Evolutionary conservation across 2,113 vertebrate genomes (phyloP), one percentile per base, ranked within the genome.

Genomic region (Eolophus roseicapilla): DNA sequence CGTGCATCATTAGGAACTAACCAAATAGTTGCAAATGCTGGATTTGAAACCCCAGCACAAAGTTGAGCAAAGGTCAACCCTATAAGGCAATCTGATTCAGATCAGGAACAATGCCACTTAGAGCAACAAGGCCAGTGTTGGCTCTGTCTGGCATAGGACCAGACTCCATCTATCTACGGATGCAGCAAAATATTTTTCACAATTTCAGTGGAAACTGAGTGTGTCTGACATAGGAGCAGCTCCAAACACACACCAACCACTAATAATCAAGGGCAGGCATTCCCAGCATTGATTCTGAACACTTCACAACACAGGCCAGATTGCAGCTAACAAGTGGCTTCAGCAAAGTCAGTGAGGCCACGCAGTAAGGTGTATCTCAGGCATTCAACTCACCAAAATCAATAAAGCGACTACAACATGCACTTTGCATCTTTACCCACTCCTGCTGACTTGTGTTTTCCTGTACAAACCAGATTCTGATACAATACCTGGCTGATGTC

Each of bases 401-500:
- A 68, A 63, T 82, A 91, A 91, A 70, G 12, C 29, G 4, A 69
- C n/a, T 43, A 62, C 0, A 0, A 53, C 11, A 11, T 39, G 59
- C 21, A 55, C 12, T 63, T 33, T 43, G 16, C 21, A 64, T 16
- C n/a, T 79, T 6, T 6, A 7, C 17, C 6, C 1, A 6, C 6
- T 74, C 29, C 33, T 47, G 24, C 37, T 27, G 27, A 50, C 10
- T 77, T 67, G 17, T 35, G 5, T 31, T 18, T 20, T 78, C 37
- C 39, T 86, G 17, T 65, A 62, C 49, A 80, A 87, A 82, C 10
- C 24, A 47, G n/a, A 44, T 18, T 77, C 39, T 55, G 50, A 90
- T 49, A 94, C 78, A 52, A 29, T 97, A 99, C 99, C 99, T 98
- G 99, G 95, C 98, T 99, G 93, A 98, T 95, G 97, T 99, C 99